Evolutionary conservation across 2,113 vertebrate species (phyloP), one percentile per base, ranked within the genome.

Genomic region (Syrmaticus mikado): DNA sequence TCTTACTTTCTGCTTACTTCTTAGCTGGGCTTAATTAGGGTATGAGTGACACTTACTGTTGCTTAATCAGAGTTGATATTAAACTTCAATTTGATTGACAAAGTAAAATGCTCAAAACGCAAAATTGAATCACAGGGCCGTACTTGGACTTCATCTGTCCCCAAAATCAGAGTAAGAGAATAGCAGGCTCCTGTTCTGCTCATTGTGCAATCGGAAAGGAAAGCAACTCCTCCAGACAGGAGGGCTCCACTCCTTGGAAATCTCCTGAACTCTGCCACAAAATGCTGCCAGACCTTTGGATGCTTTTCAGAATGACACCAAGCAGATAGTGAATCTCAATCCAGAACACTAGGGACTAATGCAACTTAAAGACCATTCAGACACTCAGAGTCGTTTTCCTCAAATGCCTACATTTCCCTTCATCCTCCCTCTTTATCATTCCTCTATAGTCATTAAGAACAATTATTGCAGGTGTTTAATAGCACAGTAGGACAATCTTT

Each of bases 271-370:
- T 71, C 32, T 34, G 7, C 24, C 3, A 1, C 2, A 19, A 76
- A 83, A 86, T 24, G 6, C 6, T 57, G 4, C 0, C 0, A 0
- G 0, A 0, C 4, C 21, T 55, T 87, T 40, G 9, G 1, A 11
- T 6, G 1, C 15, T 89, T 81, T 68, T 28, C 61, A 67, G 18
- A 71, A 36, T 7, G 10, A 22, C 30, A 17, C 28, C 1, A 41
- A 67, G 20, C 4, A 46, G 48, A 16, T 8, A 10, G 16, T 32
- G 7, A 40, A 41, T 41, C 57, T 58, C 60, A 50, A 27, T 61
- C 25, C 18, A 83, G n/a, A 13, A 34, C 38, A 28, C 3, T 1
- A 50, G 18, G 40, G 19, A 24, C 22, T 36, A 70, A 13, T 0
- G 9, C n/a, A 74, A 81, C 38, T 1, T 41, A 13, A 85, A 72